phyloP scores from a whole-genome alignment of 1,140 invertebrate genomes.

The Cheumatopsyche charites region DNA sequence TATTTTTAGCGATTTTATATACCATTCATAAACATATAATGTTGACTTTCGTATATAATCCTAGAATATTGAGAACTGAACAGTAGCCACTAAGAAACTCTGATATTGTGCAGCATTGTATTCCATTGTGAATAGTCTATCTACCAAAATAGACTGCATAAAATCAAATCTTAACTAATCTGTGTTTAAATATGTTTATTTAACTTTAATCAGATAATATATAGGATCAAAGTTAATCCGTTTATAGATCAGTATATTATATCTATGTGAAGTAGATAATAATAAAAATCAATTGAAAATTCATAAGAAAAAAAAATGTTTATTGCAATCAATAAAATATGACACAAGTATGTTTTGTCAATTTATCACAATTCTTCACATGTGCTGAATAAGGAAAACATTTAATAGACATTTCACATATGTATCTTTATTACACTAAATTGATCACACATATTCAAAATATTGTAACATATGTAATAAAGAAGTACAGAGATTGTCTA shows the following conservation, averaged over 20 bases:
- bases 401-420: too few relatives aligned
- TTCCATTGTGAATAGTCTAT: constrained; percentile 37
- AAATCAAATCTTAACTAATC: background rate
- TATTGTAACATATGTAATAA: too few relatives aligned
- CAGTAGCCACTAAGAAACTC: constrained; percentile 43
- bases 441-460: too few relatives aligned
- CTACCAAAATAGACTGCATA: constrained; percentile 46
- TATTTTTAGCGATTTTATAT: background rate
- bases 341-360: constrained; percentile 2
- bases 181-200: background rate
- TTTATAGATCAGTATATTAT: too few relatives aligned
- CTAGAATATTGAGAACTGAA: constrained; percentile 40
- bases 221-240: too few relatives aligned
- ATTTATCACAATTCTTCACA: background rate
- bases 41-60: constrained; percentile 40
- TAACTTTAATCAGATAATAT: too few relatives aligned
- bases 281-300: constrained; percentile 1
- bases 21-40: constrained; percentile 39
- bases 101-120: constrained; percentile 42
- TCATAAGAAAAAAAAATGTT: background rate
- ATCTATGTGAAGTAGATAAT: too few relatives aligned
- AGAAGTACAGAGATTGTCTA: too few relatives aligned
- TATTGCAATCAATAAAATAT: constrained; percentile 4
- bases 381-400: too few relatives aligned
- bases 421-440: too few relatives aligned